Evolutionary conservation across 2,113 vertebrate genomes (phyloP), one percentile per base, ranked within the genome.

Genomic region (Gavia stellata): DNA sequence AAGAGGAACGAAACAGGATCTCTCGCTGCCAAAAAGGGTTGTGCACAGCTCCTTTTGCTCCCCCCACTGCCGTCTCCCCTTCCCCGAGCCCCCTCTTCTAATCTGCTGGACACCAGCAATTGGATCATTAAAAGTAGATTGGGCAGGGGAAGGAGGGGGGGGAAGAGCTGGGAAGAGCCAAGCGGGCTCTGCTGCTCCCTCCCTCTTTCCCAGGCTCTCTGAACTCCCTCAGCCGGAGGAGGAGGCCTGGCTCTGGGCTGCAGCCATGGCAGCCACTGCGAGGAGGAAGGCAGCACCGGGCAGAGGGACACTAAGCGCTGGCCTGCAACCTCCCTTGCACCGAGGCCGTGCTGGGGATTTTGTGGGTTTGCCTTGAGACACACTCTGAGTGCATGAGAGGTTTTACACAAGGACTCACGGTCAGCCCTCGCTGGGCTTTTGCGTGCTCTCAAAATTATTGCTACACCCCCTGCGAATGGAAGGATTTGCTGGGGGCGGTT

Each of bases 161-260:
- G 77, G 81, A 47, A 83, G 82, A 77, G 79, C 63, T 26, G 42
- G 83, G 77, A 77, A 86, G 81, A 86, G 92, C 87, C 79, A 44
- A 88, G 67, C 1, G 56, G 88, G 78, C 77, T 89, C 66, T 13
- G 62, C 56, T 74, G 80, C 84, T 90, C 73, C 85, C 58, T 80
- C 81, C 81, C 83, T 84, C 94, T 85, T 81, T 94, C 94, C 90
- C 92, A 95, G 92, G 85, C 91, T 92, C 89, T 53, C 90, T 91
- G 92, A 92, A 94, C 89, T 91, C 79, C 86, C 79, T 9, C 31
- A 21, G 23, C 62, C 21, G 6, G 24, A 92, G 87, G 31, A 86
- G 72, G 89, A 72, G 71, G 50, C 49, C 71, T 53, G 63, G 94
- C 45, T 87, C 62, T 47, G 63, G 86, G 87, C 65, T 59, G 90